Evolutionary conservation across 2,797 vertebrate species (phyloP).

Genomic region (Heteromormyrus szaboi): DNA sequence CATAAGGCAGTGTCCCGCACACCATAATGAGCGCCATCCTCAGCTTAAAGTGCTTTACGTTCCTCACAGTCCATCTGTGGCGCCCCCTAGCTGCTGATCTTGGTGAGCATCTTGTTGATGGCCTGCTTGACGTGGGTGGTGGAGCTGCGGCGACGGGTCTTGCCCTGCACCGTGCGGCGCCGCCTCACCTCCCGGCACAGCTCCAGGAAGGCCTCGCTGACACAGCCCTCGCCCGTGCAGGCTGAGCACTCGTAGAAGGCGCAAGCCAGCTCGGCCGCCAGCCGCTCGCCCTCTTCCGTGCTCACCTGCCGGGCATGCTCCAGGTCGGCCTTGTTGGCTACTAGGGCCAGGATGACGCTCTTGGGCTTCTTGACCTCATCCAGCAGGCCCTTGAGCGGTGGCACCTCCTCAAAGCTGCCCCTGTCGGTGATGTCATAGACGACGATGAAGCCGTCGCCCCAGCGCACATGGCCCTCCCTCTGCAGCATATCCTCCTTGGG

Average conservation of each 20-base stretch:
- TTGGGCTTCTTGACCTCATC: constrained; percentile 94
- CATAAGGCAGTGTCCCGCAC: neutral
- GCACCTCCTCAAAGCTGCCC: constrained; percentile 89
- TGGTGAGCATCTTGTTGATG: constrained; percentile 99
- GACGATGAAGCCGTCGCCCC: constrained; percentile 89
- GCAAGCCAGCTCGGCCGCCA: constrained; percentile 88
- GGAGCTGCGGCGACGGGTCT: constrained; percentile 86
- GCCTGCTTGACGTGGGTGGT: constrained; percentile 97
- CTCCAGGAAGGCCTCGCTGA: constrained; percentile 89
- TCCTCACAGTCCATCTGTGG: neutral
- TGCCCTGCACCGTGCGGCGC: constrained; percentile 85
- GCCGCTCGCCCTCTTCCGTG: constrained; percentile 88
- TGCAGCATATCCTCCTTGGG: constrained; percentile 80
- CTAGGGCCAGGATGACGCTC: constrained; percentile 84
- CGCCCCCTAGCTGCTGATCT: constrained; percentile 86
- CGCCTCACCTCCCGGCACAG: constrained; percentile 86
- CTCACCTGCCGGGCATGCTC: constrained; percentile 86
- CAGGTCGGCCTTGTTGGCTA: constrained; percentile 95
- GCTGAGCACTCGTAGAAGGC: constrained; percentile 97
- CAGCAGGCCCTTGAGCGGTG: constrained; percentile 77
- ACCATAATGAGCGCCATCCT: neutral
- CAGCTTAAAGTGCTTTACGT: neutral
- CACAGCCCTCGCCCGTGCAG: constrained; percentile 82
- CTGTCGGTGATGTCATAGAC: constrained; percentile 97
- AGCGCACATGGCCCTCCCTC: constrained; percentile 87